These are phyloP conservation scores for Phorcus lineatus DNA, from an alignment of 2,888 invertebrate species.

Conservation along the genomic window DNA sequence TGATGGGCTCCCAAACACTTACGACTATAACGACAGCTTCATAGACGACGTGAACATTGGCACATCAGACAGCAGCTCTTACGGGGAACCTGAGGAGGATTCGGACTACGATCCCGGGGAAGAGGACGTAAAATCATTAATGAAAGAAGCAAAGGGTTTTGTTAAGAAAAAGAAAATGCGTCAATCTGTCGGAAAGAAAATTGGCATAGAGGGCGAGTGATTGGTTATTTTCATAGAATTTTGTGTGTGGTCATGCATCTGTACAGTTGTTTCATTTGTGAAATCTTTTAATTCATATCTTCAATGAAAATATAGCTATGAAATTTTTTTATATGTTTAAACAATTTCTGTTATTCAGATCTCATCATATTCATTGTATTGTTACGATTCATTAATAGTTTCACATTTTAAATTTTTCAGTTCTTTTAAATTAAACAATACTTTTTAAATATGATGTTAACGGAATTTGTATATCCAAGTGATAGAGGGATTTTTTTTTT, in stretches of 20 bases:
- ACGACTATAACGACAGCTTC: conserved; percentile 65
- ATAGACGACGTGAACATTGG: conserved; percentile 49
- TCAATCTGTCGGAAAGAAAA: conserved; percentile 36
- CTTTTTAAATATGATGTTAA: too few species aligned
- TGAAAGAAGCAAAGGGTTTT: conserved; percentile 62
- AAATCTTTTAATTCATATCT: too few species aligned
- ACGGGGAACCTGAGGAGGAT: conserved; percentile 37
- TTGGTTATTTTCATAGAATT: neutral
- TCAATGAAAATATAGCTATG: neutral
- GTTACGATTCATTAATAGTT: too few species aligned
- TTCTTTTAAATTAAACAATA: too few species aligned
- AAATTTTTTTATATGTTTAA: neutral
- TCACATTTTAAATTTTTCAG: too few species aligned
- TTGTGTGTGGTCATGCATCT: too few species aligned
- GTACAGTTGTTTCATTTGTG: too few species aligned
- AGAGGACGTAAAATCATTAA: conserved; percentile 49
- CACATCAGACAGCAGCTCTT: conserved; percentile 28
- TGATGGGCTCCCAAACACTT: conserved; percentile 58
- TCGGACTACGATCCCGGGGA: conserved; percentile 43
- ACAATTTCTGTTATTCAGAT: neutral
- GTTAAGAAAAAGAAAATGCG: conserved; percentile 60
- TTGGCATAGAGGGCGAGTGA: neutral
- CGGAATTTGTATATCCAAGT: too few species aligned
- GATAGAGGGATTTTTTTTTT: too few species aligned
- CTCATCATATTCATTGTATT: neutral